These are phyloP conservation scores for Cyprinella venusta DNA, from an alignment of 2,797 vertebrate species.

Conservation along the genomic window DNA sequence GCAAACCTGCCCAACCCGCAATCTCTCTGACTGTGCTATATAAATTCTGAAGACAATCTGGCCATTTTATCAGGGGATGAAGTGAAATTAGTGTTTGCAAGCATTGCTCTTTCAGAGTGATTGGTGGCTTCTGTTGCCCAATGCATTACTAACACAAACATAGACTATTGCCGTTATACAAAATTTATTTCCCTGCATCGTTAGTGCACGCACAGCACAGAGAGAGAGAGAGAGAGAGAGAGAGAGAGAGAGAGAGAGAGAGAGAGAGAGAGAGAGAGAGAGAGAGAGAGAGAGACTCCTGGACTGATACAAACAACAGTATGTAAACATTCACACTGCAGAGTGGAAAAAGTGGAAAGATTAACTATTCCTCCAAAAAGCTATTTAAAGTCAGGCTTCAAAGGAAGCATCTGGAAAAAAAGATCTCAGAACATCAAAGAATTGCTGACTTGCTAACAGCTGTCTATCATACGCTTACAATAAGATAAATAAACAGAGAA, in stretches of 20 bases:
- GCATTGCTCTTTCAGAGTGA: conserved; percentile 25
- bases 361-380: not conserved
- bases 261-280: no score
- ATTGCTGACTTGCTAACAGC: not conserved
- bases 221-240: no score
- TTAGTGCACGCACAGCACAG: not conserved
- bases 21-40: not conserved
- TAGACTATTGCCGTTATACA: not conserved
- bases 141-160: not conserved
- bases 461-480: not conserved
- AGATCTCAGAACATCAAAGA: not conserved
- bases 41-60: conserved; percentile 33
- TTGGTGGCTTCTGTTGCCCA: not conserved
- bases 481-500: not conserved
- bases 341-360: no score
- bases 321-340: not conserved
- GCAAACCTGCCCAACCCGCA: conserved; percentile 1
- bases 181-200: not conserved
- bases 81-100: conserved; percentile 26
- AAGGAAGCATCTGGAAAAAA: not conserved
- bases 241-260: no score
- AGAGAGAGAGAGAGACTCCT: no score
- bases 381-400: not conserved
- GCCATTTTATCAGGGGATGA: conserved; percentile 22
- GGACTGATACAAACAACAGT: no score